Base-by-base conservation (phyloP, 2,797 vertebrate species). In the Crenichthys baileyi region DNA sequence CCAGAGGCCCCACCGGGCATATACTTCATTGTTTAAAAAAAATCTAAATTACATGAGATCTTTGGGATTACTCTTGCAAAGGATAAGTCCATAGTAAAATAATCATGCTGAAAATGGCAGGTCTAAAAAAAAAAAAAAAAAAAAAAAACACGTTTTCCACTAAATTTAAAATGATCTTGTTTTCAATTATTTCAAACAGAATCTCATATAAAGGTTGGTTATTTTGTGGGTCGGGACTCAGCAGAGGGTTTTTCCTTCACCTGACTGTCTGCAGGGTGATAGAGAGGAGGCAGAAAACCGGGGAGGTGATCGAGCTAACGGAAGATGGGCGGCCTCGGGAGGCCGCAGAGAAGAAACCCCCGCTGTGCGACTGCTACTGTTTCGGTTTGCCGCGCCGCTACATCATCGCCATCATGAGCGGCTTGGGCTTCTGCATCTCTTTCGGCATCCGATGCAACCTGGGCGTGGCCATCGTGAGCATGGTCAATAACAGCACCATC, bases 321-420 rank as follows among this genome's bases (percentile, higher is more conserved):
- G 98, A 99, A 88, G 98, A 99, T 89, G 98, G 98, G 6, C 96
- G 97, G 84, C 97, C 98, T 77, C 86, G 96, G 88, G 95, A 97
- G 87, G 89, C 95, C 87, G 88, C 91, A 0, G 96, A 96, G 89
- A 97, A 96, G 93, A 98, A 98, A 81, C 91, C 96, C 7, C 98
- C 98, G 0, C 67, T 99, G 53, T 98, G 96, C 80, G 98, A 99
- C 91, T 99, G 98, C 86, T 96, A 92, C 9, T 99, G 98, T 90
- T 99, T 97, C 81, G 98, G 98, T 77, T 95, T 99, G 82, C 98
- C 98, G 2, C 97, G 97, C 82, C 96, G 98, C 79, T 99, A 99
- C 94, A 98, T 99, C 95, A 99, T 99, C 90, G 98, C 98, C 95
- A 97, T 99, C 91, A 97, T 99, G 97, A 99, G 98, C n/a, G 98